Percentiles rank a stretch among this genome's conserved stretches.
These are phyloP conservation scores for Phyllotreta striolata DNA, from an alignment of 2,888 invertebrate genomes.

Conservation along the genomic window DNA sequence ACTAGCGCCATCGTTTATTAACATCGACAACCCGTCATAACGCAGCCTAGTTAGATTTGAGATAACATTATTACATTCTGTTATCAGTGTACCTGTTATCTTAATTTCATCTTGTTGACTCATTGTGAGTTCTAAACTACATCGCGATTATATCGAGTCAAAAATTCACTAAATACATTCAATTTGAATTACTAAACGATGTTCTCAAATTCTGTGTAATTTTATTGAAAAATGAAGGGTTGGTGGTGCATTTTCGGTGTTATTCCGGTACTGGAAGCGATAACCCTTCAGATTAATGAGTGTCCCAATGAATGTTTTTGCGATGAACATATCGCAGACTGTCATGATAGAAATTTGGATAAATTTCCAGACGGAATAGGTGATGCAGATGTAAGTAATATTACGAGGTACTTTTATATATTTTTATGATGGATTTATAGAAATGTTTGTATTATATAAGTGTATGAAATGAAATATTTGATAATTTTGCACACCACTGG, in stretches of 20 bases:
- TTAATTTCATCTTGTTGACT: constrained; percentile 48
- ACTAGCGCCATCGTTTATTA: constrained; percentile 3
- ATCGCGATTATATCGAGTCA: constrained; percentile 20
- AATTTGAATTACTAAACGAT: constrained; percentile 9
- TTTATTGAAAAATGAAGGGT: constrained; percentile 20
- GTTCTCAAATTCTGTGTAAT: constrained; percentile 20
- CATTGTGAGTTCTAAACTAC: constrained; percentile 43
- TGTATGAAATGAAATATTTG: not conserved
- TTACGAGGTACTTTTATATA: not conserved
- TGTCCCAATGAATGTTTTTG: constrained; percentile 46
- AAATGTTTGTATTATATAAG: not conserved
- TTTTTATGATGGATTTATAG: not conserved
- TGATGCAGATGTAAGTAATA: constrained; percentile 45
- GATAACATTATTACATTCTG: constrained; percentile 27
- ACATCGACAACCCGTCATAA: constrained; percentile 3
- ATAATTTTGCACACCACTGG: constrained; percentile 7
- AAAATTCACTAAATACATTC: constrained; percentile 7
- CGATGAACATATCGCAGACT: constrained; percentile 41
- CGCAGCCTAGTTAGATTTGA: constrained; percentile 2
- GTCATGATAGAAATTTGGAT: constrained; percentile 40
- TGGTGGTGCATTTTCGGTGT: constrained; percentile 37
- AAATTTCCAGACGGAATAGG: constrained; percentile 44
- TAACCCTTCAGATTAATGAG: constrained; percentile 10
- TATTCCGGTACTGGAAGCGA: constrained; percentile 32
- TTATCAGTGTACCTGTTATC: constrained; percentile 45